Evolutionary conservation across 1,140 invertebrate species (phyloP).

Genomic region (Teleogryllus occipitalis): DNA sequence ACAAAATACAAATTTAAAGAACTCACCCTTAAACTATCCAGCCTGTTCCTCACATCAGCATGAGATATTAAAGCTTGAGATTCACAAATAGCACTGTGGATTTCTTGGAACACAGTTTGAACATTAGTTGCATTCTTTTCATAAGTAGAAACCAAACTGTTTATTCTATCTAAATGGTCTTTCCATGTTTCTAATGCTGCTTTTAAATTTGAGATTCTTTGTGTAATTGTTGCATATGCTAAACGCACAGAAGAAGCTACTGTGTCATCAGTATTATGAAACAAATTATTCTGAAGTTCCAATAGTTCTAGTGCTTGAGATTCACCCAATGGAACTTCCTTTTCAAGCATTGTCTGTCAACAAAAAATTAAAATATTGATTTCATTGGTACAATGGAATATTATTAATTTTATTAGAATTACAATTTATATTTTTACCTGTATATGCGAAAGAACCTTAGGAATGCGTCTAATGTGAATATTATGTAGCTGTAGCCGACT

Average conservation of each 20-base stretch:
- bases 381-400: background rate
- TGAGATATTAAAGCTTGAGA: constrained; percentile 18
- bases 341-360: constrained; percentile 46
- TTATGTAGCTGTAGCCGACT: constrained; percentile 68
- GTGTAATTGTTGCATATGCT: constrained; percentile 64
- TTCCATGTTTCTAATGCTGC: constrained; percentile 76
- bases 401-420: background rate
- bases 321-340: constrained; percentile 52
- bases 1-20: background rate
- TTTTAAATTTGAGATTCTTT: constrained; percentile 65
- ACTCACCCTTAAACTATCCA: constrained; percentile 23
- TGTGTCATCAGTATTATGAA: constrained; percentile 67
- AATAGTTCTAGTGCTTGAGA: constrained; percentile 52
- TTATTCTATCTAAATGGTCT: constrained; percentile 57
- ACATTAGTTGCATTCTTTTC: constrained; percentile 47
- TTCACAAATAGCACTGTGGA: constrained; percentile 21
- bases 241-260: constrained; percentile 66
- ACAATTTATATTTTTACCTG: constrained; percentile 26
- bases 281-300: constrained; percentile 55
- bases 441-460: constrained; percentile 60
- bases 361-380: background rate
- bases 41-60: constrained; percentile 23
- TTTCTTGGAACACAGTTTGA: constrained; percentile 46
- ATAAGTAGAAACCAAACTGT: constrained; percentile 49
- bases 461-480: constrained; percentile 63